Evolutionary conservation across 2,113 vertebrate genomes (phyloP), one percentile per base, ranked within the genome.

Genomic region (Hiodon tergisus): DNA sequence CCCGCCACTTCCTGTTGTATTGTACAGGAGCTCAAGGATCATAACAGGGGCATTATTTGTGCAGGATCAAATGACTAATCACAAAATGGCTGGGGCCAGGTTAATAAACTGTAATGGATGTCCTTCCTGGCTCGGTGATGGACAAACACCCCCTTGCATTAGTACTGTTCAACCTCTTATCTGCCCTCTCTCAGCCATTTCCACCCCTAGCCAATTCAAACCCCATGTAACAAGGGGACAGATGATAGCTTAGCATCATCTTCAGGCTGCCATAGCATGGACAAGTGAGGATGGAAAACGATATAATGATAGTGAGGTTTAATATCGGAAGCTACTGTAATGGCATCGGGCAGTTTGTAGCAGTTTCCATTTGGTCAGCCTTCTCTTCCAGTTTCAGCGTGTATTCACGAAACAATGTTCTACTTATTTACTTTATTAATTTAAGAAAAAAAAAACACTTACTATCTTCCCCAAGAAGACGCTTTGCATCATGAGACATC

Each of bases 21-120:
- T 67, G 53, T 74, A 48, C 53, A 67, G n/a, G 62, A 55, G 47
- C 8, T 46, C 57, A 1, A 6, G 13, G 11, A 31, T 16, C 53
- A 46, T 76, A 50, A 63, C 50, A 69, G 48, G 62, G 50, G 50
- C 67, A 46, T 60, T 48, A 47, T 76, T 55, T 52, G 51, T 70
- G 54, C 51, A 48, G 57, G 74, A 53, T 75, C 67, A 3, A 17
- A 17, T 76, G 59, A 76, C 59, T 76, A 73, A 73, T 73, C 16
- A 73, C 72, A 70, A 76, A 76, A 76, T 62, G 13, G 75, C 50
- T 68, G 67, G 50, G 66, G 53, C 17, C 48, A 52, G 50, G 54
- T 53, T 63, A 70, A 55, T 58, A 52, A 53, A 51, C 59, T 60
- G 59, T 76, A 76, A 76, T 76, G 61, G 52, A 52, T 71, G 57